Evolutionary conservation across 1,140 invertebrate species (phyloP).

Genomic region (Bilobella aurantiaca): DNA sequence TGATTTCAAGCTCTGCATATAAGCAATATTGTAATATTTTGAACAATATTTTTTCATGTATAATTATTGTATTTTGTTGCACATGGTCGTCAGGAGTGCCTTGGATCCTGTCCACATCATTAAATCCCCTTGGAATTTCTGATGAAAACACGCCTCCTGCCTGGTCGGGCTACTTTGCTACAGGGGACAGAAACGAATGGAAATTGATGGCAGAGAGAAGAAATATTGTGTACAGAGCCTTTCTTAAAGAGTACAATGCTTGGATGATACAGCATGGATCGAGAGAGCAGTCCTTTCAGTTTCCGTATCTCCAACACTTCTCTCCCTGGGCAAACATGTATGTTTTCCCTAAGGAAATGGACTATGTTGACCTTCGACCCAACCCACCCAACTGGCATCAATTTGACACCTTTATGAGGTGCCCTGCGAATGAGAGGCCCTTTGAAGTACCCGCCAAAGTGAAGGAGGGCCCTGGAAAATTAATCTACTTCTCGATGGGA

Average conservation of each 20-base stretch:
- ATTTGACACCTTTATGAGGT: neutral
- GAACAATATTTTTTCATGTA: too few species aligned
- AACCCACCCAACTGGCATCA: neutral
- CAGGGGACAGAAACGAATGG: neutral
- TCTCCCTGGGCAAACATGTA: neutral
- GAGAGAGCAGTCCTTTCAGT: neutral
- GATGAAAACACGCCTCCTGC: neutral
- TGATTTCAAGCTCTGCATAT: too few species aligned
- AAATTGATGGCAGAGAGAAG: neutral
- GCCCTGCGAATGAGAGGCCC: neutral
- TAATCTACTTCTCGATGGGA: slow-evolving; percentile 1
- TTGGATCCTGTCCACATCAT: neutral
- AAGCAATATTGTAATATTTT: too few species aligned
- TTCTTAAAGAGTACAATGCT: neutral
- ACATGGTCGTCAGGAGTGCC: neutral
- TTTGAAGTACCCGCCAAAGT: neutral
- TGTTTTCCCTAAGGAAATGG: neutral
- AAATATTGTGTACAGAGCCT: neutral
- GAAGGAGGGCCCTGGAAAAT: neutral
- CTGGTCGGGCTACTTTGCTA: neutral
- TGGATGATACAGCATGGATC: neutral
- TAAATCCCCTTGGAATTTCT: neutral
- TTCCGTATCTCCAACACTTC: neutral
- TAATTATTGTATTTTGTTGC: too few species aligned
- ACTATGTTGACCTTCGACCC: neutral